A percentile compares a stretch with the other conserved stretches of the same genome.
Evolutionary conservation across 2,797 vertebrate genomes (phyloP).

Genomic region (Chelon auratus): DNA sequence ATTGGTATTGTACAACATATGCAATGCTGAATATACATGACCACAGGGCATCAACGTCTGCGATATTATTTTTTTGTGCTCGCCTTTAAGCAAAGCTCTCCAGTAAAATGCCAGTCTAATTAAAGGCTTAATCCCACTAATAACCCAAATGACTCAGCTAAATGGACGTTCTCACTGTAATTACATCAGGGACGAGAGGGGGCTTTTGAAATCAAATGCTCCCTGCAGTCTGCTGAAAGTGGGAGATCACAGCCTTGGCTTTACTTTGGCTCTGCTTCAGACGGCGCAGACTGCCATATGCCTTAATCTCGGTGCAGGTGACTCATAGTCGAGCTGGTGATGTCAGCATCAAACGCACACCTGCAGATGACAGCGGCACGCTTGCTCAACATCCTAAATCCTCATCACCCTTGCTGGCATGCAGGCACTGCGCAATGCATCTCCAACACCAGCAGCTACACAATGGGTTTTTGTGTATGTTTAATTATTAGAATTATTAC

Average conservation of each 20-base stretch:
- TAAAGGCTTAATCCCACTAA: constrained; percentile 67
- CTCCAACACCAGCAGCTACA: not conserved
- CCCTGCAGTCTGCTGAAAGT: constrained; percentile 29
- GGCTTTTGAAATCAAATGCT: constrained; percentile 52
- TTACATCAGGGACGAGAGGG: constrained; percentile 45
- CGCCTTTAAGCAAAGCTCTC: constrained; percentile 21
- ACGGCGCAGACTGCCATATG: constrained; percentile 11
- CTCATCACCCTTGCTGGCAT: not conserved
- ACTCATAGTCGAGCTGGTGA: constrained; percentile 25
- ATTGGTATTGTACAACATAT: not conserved
- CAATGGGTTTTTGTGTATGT: no score
- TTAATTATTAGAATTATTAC: not conserved
- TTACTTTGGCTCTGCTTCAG: constrained; percentile 39
- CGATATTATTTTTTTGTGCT: not conserved
- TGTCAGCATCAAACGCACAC: constrained; percentile 59
- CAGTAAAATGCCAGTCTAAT: constrained; percentile 49
- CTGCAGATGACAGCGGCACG: constrained; percentile 29
- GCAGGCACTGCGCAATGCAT: not conserved
- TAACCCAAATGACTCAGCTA: constrained; percentile 62
- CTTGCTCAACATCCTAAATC: not conserved
- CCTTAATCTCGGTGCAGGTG: constrained; percentile 30
- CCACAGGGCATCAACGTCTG: not conserved
- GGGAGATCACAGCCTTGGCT: constrained; percentile 23
- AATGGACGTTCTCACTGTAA: constrained; percentile 53
- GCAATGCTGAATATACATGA: not conserved